Conservation (phyloP, 2,888 invertebrate genomes). For the Andricus curvator region DNA sequence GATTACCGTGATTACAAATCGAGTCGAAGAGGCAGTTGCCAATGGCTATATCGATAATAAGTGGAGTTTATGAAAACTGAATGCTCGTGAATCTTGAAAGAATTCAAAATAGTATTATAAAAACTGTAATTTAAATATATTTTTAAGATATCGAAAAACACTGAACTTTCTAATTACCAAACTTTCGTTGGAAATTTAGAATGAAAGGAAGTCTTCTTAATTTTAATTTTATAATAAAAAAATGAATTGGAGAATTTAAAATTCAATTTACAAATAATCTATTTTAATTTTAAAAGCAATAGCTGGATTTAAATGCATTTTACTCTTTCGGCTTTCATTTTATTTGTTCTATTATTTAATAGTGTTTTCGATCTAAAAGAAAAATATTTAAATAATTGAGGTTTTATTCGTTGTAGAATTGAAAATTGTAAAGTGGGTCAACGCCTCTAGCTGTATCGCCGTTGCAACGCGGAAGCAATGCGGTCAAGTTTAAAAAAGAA, state of each 20-base stretch:
- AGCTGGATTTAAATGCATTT: too few relatives aligned
- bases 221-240: neutral
- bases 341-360: too few relatives aligned
- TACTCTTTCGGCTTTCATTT: too few relatives aligned
- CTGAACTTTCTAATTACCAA: neutral
- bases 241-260: too few relatives aligned
- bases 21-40: slow-evolving; percentile 7
- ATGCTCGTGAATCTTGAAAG: neutral
- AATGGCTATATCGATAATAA: slow-evolving; percentile 11
- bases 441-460: slow-evolving; percentile 12
- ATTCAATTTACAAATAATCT: too few relatives aligned
- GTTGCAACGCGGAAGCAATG: slow-evolving; percentile 36
- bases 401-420: neutral
- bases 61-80: neutral
- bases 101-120: neutral
- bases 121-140: neutral
- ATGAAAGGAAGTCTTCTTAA: neutral
- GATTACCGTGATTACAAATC: slow-evolving; percentile 18
- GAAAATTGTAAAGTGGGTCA: neutral
- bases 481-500: slow-evolving; percentile 57
- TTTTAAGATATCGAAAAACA: neutral
- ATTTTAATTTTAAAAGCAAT: too few relatives aligned
- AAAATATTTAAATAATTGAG: neutral
- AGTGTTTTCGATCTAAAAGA: too few relatives aligned
- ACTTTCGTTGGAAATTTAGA: neutral